Conservation (phyloP, 2,797 vertebrate genomes). For the Clarias laeviceps region DNA sequence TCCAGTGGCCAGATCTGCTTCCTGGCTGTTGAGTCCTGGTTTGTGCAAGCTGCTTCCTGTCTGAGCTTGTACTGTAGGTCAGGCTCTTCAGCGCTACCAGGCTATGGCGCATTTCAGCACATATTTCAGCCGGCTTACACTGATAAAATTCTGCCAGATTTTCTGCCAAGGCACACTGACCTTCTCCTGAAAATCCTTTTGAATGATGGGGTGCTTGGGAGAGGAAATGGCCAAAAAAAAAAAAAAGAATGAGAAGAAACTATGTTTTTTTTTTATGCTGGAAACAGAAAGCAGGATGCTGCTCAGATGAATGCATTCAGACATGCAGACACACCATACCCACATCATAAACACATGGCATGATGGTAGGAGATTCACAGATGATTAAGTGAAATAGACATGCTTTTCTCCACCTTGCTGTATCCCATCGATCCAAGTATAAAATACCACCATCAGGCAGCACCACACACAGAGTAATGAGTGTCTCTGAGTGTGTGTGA, state of each 20-base stretch:
- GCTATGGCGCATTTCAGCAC: slow-evolving; percentile 56
- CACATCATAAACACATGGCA: slow-evolving; percentile 47
- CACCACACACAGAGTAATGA: slow-evolving; percentile 64
- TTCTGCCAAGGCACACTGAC: slow-evolving; percentile 64
- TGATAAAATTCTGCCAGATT: slow-evolving; percentile 71
- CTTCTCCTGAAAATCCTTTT: slow-evolving; percentile 57
- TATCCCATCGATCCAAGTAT: slow-evolving; percentile 49
- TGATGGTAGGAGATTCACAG: slow-evolving; percentile 59
- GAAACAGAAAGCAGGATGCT: slow-evolving; percentile 41
- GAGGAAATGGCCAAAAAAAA: slow-evolving; percentile 10
- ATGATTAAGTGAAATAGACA: slow-evolving; percentile 63
- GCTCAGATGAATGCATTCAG: slow-evolving; percentile 31
- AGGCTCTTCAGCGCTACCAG: slow-evolving; percentile 45
- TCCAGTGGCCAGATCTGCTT: slow-evolving; percentile 42
- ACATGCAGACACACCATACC: slow-evolving; percentile 41
- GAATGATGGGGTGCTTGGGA: slow-evolving; percentile 32
- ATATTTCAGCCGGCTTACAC: slow-evolving; percentile 71
- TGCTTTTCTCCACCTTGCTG: slow-evolving; percentile 45
- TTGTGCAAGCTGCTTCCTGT: slow-evolving; percentile 48
- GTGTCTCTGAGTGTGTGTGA: slow-evolving; percentile 7
- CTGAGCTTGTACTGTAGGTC: slow-evolving; percentile 43
- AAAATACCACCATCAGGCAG: slow-evolving; percentile 67
- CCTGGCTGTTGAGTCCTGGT: slow-evolving; percentile 32
- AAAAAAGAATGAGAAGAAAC: slow-evolving; percentile 27
- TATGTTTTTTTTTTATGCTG: slow-evolving; percentile 52